phyloP scores from a whole-genome alignment of 1,140 invertebrate species.

The Cotesia vestalis region DNA sequence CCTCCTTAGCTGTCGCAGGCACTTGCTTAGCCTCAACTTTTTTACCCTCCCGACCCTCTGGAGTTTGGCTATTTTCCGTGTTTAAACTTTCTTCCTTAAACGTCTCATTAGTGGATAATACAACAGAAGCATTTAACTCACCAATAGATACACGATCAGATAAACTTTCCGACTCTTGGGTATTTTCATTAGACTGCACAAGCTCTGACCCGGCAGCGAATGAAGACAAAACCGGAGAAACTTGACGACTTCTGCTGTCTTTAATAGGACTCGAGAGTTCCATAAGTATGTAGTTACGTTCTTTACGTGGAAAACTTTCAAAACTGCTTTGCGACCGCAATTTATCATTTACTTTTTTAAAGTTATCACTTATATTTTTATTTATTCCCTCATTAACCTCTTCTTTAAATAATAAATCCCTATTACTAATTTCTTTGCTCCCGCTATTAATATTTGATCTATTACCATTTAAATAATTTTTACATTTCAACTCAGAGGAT shows the following conservation, averaged over 20 bases:
- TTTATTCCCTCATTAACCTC: neutral
- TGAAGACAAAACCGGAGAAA: slow-evolving; percentile 1
- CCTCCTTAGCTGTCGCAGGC: slow-evolving; percentile 9
- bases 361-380: slow-evolving; percentile 5
- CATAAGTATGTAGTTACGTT: slow-evolving; percentile 49
- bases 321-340: slow-evolving; percentile 34
- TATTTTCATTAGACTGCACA: slow-evolving; percentile 20
- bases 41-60: neutral
- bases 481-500: neutral
- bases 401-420: neutral
- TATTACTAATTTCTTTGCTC: slow-evolving; percentile 10
- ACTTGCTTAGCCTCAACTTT: neutral
- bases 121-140: slow-evolving; percentile 18
- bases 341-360: neutral
- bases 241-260: slow-evolving; percentile 29
- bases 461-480: too few relatives aligned
- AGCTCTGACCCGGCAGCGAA: neutral
- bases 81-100: neutral
- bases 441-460: too few relatives aligned
- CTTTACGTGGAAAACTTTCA: slow-evolving; percentile 47
- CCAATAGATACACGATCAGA: slow-evolving; percentile 21
- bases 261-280: slow-evolving; percentile 48
- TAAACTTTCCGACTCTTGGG: slow-evolving; percentile 38
- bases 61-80: too few relatives aligned
- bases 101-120: slow-evolving; percentile 4